These are phyloP conservation scores for Drosophila cognata DNA, from an alignment of 2,888 invertebrate genomes.

Conservation along the genomic window DNA sequence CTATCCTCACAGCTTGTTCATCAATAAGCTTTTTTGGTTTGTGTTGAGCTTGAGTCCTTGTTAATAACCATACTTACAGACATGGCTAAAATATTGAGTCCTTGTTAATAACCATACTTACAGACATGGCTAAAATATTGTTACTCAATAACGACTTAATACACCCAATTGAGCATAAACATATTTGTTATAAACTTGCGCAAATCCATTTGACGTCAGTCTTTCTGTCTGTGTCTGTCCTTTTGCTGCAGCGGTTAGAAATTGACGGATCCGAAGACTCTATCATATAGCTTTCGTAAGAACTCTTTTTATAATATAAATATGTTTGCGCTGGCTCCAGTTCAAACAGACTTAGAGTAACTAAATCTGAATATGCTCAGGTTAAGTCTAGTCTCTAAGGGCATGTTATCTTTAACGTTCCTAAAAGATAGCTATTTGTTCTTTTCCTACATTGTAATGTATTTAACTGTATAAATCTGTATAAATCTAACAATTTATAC, in stretches of 20 bases:
- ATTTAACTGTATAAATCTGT: not conserved
- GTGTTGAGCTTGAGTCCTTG: slow-evolving; percentile 7
- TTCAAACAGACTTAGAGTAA: not conserved
- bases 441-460: not conserved
- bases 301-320: not conserved
- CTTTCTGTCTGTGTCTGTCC: not conserved
- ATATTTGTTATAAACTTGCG: not conserved
- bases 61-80: slow-evolving; percentile 15
- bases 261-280: not conserved
- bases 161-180: not conserved
- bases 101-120: slow-evolving; percentile 16
- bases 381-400: not conserved
- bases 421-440: not conserved
- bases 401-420: not conserved
- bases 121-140: slow-evolving; percentile 16
- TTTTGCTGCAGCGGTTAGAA: not conserved
- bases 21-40: not conserved
- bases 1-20: not conserved
- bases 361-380: not conserved
- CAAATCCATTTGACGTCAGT: not conserved
- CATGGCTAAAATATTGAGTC: slow-evolving; percentile 1
- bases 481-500: not conserved
- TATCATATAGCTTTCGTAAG: not conserved
- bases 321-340: not conserved
- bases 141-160: too few relatives aligned